Base-by-base conservation (phyloP, 2,888 invertebrate genomes). In the Netelia melanura region DNA sequence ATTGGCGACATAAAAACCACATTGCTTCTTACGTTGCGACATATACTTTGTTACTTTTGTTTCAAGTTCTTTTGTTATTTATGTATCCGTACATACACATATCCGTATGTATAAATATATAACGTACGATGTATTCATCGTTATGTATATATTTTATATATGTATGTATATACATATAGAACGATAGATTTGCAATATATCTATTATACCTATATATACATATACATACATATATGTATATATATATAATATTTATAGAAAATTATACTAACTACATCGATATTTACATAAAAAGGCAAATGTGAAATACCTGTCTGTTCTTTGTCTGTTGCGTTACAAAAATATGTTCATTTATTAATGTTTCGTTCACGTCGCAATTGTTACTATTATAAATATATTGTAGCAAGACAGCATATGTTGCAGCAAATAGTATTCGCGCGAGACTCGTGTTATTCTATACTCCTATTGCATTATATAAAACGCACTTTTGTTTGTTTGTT, bases 251-350 rank as follows among this genome's bases (percentile, higher is more conserved):
- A 88, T 90, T 88, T 91, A 92, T 93, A 92, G 90, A 92, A 93
- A 93, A 93, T 93, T 93, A 92, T 89, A 88, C 92, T 93, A 93
- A 90, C 92, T 93, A 93, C 91, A 91, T 91, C 91, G 87, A 92
- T 93, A 93, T 93, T 90, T 93, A 93, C 92, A 93, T 92, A 91
- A 91, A 92, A 93, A 93, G 93, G 93, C 93, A 93, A 93, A 93
- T 91, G 93, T 93, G 93, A 92, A 92, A 92, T 93, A 93, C 92
- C 92, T 91, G 93, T 93, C 91, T 85, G 86, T 89, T 89, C 71
- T 67, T 85, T 86, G 83, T 88, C 76, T 88, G 85, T 88, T 92
- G 90, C 87, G 89, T 91, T 92, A 92, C 90, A 92, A 92, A 92
- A 92, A 92, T 92, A 92, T 91, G 89, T 84, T 81, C 62, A 78